Base-by-base conservation (phyloP, 2,113 vertebrate species). In the Rhabdornis inornatus region DNA sequence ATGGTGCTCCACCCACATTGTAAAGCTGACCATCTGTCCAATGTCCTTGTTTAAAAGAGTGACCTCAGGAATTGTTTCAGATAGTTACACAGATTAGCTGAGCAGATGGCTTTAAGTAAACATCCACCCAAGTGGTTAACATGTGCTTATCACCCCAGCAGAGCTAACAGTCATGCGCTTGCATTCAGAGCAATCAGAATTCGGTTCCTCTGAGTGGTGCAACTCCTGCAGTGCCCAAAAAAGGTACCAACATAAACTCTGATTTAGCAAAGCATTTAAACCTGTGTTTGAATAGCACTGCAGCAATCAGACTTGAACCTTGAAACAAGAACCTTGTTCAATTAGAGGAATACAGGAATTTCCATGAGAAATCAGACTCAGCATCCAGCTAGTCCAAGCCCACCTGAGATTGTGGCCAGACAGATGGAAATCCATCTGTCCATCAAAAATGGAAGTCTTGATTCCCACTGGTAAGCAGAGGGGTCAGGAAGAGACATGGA, bases 61-160 rank as follows among this genome's bases (percentile, higher is more conserved):
- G 84, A 64, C 87, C 65, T 89, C 84, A 64, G 65, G 78, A 93
- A 45, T 11, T 95, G 61, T 89, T 84, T 92, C 84, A 74, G 61
- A 91, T 79, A 89, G 77, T 89, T 84, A 82, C 24, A 78, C 17
- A 68, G 81, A 94, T 91, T 92, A 94, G 56, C 77, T 56, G 61
- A 92, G 77, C 87, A 94, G 92, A 87, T 92, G 77, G 87, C 74
- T 94, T 89, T 59, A 87, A 84, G 93, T 91, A 94, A 96, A 96
- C 78, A 95, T 92, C 65, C 47, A 68, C 39, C 56, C 72, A 84
- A 95, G 89, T 59, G 72, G 74, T 87, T 94, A 89, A 70, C 55
- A 52, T 53, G 56, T 91, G 72, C 49, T 82, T 91, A 92, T 94
- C 69, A 93, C 11, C 37, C 44, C 57, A 85, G 53, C 24, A 47